Conservation (phyloP, 2,888 invertebrate genomes). For the Spialia ferax region DNA sequence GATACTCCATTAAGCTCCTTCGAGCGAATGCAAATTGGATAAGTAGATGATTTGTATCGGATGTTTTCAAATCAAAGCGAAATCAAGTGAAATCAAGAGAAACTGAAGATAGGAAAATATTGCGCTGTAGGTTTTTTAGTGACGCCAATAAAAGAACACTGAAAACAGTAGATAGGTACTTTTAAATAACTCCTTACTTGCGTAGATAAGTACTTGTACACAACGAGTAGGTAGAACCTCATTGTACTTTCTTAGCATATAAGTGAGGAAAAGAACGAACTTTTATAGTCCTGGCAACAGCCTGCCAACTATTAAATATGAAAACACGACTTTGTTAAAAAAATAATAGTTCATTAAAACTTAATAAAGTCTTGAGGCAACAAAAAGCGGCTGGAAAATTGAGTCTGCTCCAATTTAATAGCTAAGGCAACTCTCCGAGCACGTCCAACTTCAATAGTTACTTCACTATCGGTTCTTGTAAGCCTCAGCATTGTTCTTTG, state of each 20-base stretch:
- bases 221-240: no score
- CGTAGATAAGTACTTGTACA: no score
- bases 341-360: not conserved
- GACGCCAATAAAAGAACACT: no score
- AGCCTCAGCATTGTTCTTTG: conserved; percentile 11
- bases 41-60: not conserved
- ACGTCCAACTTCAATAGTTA: conserved; percentile 14
- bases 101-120: not conserved
- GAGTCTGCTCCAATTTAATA: conserved; percentile 9
- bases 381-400: not conserved
- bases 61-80: not conserved
- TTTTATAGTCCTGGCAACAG: no score
- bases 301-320: no score
- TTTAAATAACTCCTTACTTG: no score
- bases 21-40: not conserved
- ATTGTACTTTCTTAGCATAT: no score
- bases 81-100: not conserved
- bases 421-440: not conserved
- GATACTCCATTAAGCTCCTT: not conserved
- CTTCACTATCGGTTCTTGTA: conserved; percentile 8
- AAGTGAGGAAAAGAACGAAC: no score
- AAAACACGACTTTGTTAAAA: not conserved
- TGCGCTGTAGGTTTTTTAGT: no score
- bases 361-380: not conserved
- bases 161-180: no score